phyloP scores from a whole-genome alignment of 2,888 invertebrate genomes.

The Empis livida region DNA sequence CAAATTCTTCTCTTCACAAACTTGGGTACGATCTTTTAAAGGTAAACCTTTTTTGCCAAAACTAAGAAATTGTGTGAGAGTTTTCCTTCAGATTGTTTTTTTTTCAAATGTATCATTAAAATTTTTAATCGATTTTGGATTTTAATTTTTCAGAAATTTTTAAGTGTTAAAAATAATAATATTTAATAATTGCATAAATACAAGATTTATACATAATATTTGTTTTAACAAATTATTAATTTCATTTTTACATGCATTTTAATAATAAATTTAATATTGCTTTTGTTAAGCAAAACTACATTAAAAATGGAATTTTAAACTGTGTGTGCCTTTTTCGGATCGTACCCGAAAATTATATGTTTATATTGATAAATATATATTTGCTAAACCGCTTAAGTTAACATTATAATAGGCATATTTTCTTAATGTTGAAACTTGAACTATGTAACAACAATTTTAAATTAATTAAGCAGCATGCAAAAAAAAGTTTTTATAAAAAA shows the following conservation, averaged over 20 bases:
- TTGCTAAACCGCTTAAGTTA: too few relatives aligned
- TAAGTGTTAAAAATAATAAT: neutral
- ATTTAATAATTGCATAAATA: neutral
- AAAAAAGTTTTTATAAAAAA: too few relatives aligned
- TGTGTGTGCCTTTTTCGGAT: constrained; percentile 33
- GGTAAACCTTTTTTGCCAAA: constrained; percentile 23
- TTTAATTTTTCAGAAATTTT: neutral
- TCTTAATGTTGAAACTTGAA: too few relatives aligned
- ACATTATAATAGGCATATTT: too few relatives aligned
- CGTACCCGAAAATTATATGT: constrained; percentile 31
- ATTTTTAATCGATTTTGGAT: too few relatives aligned
- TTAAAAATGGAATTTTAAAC: constrained; percentile 1
- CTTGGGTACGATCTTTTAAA: constrained; percentile 37
- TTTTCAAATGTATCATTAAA: too few relatives aligned
- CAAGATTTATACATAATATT: neutral
- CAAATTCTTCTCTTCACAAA: constrained; percentile 9
- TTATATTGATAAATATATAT: too few relatives aligned
- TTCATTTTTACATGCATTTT: constrained; percentile 3
- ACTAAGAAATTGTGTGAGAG: neutral
- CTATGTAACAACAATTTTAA: too few relatives aligned
- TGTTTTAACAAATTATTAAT: constrained; percentile 7
- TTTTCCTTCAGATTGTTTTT: neutral
- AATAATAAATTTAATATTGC: constrained; percentile 1
- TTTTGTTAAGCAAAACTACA: neutral
- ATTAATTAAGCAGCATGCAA: too few relatives aligned